Evolutionary conservation across 2,797 vertebrate genomes (phyloP).

Genomic region (Leucoraja ocellata): DNA sequence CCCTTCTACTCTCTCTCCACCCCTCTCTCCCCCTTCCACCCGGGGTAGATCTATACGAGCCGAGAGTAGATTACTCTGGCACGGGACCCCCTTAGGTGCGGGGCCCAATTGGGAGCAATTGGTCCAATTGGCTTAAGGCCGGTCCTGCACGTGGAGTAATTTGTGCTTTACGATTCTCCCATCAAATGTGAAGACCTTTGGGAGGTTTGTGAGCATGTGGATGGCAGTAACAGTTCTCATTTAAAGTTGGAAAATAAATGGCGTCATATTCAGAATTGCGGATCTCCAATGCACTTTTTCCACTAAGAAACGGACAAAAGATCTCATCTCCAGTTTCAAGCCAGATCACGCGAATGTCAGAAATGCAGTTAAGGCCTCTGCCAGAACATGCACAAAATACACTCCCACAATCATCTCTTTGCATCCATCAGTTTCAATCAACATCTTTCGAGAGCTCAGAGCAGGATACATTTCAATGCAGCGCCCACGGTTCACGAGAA

Average conservation of each 20-base stretch:
- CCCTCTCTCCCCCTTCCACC: no score
- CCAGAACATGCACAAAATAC: no score
- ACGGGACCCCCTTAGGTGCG: no score
- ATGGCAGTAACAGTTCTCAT: neutral
- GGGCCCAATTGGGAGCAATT: no score
- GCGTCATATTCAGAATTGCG: neutral
- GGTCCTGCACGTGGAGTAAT: no score
- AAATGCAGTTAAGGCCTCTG: neutral
- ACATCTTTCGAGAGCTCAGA: neutral
- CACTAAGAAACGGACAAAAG: neutral
- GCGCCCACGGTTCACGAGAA: neutral
- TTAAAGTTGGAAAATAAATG: neutral
- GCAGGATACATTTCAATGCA: neutral
- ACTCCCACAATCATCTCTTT: neutral
- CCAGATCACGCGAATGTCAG: no score
- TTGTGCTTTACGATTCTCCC: neutral
- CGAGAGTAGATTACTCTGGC: no score
- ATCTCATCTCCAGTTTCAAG: no score
- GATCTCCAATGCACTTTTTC: neutral
- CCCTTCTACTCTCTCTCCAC: no score
- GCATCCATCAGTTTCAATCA: neutral
- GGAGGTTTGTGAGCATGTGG: neutral
- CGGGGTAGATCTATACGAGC: no score
- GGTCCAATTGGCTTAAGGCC: no score
- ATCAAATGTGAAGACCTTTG: neutral